Base-by-base conservation (phyloP, 1,140 invertebrate species). In the Orius insidiosus region DNA sequence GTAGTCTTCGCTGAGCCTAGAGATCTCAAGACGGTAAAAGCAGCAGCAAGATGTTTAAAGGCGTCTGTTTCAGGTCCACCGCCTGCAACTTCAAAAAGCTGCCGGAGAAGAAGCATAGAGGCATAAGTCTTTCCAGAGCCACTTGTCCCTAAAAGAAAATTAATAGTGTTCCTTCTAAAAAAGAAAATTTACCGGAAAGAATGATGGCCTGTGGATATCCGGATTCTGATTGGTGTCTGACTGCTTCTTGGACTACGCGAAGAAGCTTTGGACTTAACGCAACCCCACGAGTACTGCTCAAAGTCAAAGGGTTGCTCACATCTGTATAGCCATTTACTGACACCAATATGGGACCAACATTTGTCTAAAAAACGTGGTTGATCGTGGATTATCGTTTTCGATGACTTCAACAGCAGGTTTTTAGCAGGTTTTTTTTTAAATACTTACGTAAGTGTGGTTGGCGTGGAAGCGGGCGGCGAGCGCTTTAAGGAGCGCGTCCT, bases 61-160 rank as follows among this genome's bases (percentile, higher is more conserved):
- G 88, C 85, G 65, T 94, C 88, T 1, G 88, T 94, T 66, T 93
- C 88, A 0, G 85, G 81, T 8, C 88, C 88, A 46, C 86, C 87
- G 36, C 88, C 89, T 11, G 88, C 88, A 40, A 89, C 81, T 59
- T 90, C 86, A 67, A 93, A 94, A 49, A 95, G 61, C 59, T 93
- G 84, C 49, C 87, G 71, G 37, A 94, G 68, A 54, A 94, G 66
- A 53, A 90, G 64, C 87, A 93, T 92, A 2, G 87, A 90, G 37
- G 85, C 80, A 60, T 88, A 85, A 18, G 89, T 94, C 66, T 95
- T 95, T 1, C 90, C 90, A n/a, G 85, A 88, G 8, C 89, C 90
- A 58, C 83, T 88, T 30, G 82, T 85, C 19, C 89, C 85, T 86
- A n/a, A n/a, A n/a, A n/a, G n/a, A n/a, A n/a, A n/a, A n/a, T n/a